Conservation (phyloP, 2,888 invertebrate species). For the Noctuana brunneofusca region DNA sequence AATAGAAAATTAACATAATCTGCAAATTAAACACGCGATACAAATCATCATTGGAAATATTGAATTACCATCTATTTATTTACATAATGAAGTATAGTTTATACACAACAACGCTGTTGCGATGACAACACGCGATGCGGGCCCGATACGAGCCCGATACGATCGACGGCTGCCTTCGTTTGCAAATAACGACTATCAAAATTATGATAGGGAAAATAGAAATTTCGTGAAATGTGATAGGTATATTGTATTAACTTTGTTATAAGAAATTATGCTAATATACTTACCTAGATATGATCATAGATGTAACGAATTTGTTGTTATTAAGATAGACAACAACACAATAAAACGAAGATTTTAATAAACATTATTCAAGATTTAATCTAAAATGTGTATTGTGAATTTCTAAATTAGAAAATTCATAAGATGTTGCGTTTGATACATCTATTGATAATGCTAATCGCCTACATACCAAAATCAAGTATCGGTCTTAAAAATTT, state of each 20-base stretch:
- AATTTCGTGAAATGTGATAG: not conserved
- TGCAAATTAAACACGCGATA: slow-evolving; percentile 40
- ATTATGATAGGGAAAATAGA: slow-evolving; percentile 4
- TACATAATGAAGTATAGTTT: slow-evolving; percentile 38
- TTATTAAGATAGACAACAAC: too few relatives aligned
- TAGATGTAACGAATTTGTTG: not conserved
- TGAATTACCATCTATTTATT: slow-evolving; percentile 41
- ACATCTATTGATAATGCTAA: not conserved
- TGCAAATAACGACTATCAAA: slow-evolving; percentile 16
- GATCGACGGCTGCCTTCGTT: slow-evolving; percentile 2
- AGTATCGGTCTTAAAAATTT: not conserved
- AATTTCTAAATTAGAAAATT: not conserved
- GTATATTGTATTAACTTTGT: slow-evolving; percentile 7
- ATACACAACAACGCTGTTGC: not conserved
- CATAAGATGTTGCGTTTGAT: not conserved
- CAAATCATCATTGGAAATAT: slow-evolving; percentile 44
- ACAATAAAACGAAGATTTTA: not conserved
- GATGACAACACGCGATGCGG: slow-evolving; percentile 22
- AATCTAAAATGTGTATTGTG: not conserved
- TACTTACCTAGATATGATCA: not conserved
- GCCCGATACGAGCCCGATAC: slow-evolving; percentile 28
- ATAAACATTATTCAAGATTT: not conserved
- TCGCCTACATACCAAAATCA: not conserved
- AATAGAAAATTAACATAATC: slow-evolving; percentile 44
- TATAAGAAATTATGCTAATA: slow-evolving; percentile 5